Evolutionary conservation across 2,888 invertebrate genomes (phyloP).

Genomic region (Diloba caeruleocephala): DNA sequence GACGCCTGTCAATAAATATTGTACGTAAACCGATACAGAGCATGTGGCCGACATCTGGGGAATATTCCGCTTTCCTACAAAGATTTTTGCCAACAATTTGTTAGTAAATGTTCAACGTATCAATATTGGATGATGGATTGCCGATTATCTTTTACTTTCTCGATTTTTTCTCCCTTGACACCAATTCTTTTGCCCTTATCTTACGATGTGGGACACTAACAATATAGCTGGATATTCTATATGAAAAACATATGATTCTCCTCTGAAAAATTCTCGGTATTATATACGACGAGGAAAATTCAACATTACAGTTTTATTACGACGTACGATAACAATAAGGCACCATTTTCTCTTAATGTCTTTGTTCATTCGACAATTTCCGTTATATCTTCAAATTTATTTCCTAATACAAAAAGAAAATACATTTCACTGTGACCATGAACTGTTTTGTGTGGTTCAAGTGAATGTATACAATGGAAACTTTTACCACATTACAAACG

Average conservation of each 20-base stretch:
- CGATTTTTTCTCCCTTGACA: conserved; percentile 12
- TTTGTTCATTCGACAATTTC: conserved; percentile 1
- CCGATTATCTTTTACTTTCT: conserved; percentile 18
- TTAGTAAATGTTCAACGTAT: conserved; percentile 39
- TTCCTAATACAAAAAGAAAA: conserved; percentile 17
- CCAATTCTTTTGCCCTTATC: conserved; percentile 3
- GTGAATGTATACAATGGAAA: conserved; percentile 10
- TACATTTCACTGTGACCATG: conserved; percentile 1
- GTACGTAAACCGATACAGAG: conserved; percentile 27
- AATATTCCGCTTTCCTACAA: conserved; percentile 23
- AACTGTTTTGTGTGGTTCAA: neutral
- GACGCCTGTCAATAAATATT: conserved; percentile 32
- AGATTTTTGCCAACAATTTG: conserved; percentile 30
- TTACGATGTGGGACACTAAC: neutral
- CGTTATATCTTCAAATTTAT: conserved; percentile 7
- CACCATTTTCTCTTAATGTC: conserved; percentile 12
- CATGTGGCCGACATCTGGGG: conserved; percentile 49
- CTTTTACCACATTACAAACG: conserved; percentile 8
- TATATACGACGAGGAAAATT: conserved; percentile 18
- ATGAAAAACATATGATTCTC: conserved; percentile 6
- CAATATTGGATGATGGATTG: conserved; percentile 38
- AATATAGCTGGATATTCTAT: conserved; percentile 1
- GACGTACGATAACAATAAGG: conserved; percentile 14
- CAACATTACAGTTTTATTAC: conserved; percentile 9
- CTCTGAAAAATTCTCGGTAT: conserved; percentile 9